Conservation (phyloP, 2,113 vertebrate genomes). For the Bothrops jararaca region DNA sequence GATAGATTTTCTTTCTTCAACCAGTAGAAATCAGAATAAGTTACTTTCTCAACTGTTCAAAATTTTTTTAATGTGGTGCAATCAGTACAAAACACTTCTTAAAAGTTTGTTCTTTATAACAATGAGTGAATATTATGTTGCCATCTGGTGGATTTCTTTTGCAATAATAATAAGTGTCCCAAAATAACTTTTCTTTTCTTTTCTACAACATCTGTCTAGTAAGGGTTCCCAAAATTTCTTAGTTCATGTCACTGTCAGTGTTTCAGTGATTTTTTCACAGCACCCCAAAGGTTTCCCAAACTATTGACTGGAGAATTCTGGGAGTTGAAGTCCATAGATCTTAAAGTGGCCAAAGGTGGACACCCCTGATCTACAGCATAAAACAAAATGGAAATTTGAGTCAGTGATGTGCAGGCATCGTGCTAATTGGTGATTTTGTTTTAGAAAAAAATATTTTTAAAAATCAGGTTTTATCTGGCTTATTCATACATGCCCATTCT, state of each 20-base stretch:
- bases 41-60: not conserved
- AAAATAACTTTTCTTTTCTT: not conserved
- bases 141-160: not conserved
- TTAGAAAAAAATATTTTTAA: not conserved
- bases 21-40: not conserved
- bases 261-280: not conserved
- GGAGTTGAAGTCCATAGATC: not conserved
- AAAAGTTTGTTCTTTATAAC: not conserved
- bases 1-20: not conserved
- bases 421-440: not conserved
- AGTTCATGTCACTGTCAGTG: not conserved
- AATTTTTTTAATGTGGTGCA: not conserved
- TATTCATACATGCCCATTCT: not conserved
- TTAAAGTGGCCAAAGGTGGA: not conserved
- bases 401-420: not conserved
- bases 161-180: accelerated
- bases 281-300: not conserved
- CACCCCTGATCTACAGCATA: not conserved
- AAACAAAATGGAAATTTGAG: not conserved
- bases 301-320: not conserved
- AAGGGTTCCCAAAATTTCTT: not conserved
- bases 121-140: not conserved
- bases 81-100: not conserved
- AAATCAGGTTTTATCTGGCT: accelerated
- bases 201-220: not conserved